Base-by-base conservation (phyloP, 2,113 vertebrate species). In the Catharus minimus region DNA sequence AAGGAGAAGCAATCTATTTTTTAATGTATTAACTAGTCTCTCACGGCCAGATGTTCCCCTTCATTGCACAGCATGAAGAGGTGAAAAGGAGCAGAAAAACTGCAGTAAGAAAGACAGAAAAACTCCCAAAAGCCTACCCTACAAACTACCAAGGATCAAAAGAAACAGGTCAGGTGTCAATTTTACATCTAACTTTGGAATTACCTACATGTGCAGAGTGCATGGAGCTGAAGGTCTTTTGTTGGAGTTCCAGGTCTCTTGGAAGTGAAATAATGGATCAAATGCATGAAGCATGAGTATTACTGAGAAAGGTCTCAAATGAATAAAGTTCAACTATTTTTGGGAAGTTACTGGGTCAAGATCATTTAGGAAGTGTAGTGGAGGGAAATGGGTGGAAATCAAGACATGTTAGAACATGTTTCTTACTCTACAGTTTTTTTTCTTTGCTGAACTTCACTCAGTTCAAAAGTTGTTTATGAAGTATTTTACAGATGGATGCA, bases 31-130 rank as follows among this genome's bases (percentile, higher is more conserved):
- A 81, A 24, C 41, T 82, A 76, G 61, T 80, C 15, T 92, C 52
- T 69, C 86, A 84, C 18, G 85, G 64, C 32, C 79, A 95, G 79
- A 74, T 94, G 82, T 95, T 95, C 65, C 49, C 30, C 87, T 94
- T 89, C 80, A 58, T 46, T 82, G 66, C 91, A 83, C 57, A 84
- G 65, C 62, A 60, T 53, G 71, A 84, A 69, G 30, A 73, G 53
- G 55, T 69, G 82, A 90, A 86, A 86, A 86, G 60, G 19, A 61
- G 62, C 71, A 50, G 62, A 90, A 87, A 88, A 79, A 46, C 50
- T 58, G 62, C 30, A n/a, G 8, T 78, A 72, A 86, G 36, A 90
- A 64, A 86, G 18, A 16, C 5, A 39, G 32, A 19, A 30, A 36
- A 24, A 1, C 1, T 20, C 15, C 60, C 32, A 12, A 44, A 76